Conservation (phyloP, 2,797 vertebrate genomes). For the Enteromius radiatus region DNA sequence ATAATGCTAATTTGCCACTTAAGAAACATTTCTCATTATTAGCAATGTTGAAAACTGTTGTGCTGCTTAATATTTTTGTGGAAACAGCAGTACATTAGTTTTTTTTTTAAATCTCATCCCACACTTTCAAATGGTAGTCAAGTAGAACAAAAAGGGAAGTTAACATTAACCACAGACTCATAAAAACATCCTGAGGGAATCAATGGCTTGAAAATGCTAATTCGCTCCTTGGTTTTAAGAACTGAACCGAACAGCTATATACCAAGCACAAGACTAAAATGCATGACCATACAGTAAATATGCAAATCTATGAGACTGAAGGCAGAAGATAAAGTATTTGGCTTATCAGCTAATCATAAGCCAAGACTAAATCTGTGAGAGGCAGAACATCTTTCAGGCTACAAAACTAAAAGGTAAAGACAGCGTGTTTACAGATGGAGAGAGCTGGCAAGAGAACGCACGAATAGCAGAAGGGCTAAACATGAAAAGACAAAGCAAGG, state of each 20-base stretch:
- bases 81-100: background rate
- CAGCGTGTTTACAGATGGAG: conserved; percentile 28
- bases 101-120: background rate
- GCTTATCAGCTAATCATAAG: conserved; percentile 20
- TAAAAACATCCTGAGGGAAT: background rate
- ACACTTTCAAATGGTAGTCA: background rate
- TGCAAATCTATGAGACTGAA: conserved; percentile 18
- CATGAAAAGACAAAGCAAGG: conserved; percentile 26
- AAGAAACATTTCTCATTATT: background rate
- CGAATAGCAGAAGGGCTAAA: conserved; percentile 14
- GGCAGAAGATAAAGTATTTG: conserved; percentile 23
- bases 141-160: background rate
- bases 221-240: background rate
- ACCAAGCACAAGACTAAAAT: conserved; percentile 20
- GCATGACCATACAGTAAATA: conserved; percentile 16
- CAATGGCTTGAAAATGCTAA: background rate
- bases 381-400: background rate
- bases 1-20: background rate
- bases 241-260: conserved; percentile 7
- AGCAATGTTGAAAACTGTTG: background rate
- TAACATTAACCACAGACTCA: background rate
- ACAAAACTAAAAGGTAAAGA: conserved; percentile 15
- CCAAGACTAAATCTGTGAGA: conserved; percentile 15
- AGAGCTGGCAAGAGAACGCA: conserved; percentile 23
- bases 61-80: background rate